Evolutionary conservation across 2,797 vertebrate species (phyloP).

Genomic region (Sorex maritimensis): DNA sequence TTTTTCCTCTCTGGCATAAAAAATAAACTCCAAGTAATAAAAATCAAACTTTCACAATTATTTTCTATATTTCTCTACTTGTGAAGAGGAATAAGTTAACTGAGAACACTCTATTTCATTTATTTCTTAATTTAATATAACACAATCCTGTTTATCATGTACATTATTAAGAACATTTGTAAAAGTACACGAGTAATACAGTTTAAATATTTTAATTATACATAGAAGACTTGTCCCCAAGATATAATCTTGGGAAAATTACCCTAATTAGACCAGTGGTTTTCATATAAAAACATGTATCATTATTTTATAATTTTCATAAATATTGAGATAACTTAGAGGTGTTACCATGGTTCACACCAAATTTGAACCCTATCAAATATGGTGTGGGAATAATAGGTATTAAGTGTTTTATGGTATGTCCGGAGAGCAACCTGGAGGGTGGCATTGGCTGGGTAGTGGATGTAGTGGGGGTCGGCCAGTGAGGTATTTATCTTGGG

Average conservation of each 20-base stretch:
- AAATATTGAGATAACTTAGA: not conserved
- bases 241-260: not conserved
- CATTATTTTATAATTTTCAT: not conserved
- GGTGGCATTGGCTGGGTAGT: too few relatives aligned
- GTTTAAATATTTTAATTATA: constrained; percentile 58
- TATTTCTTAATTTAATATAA: constrained; percentile 64
- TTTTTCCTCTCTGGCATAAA: constrained; percentile 72
- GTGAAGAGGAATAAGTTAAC: constrained; percentile 35
- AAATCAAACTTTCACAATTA: constrained; percentile 66
- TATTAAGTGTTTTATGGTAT: too few relatives aligned
- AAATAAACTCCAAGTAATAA: constrained; percentile 66
- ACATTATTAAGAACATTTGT: not conserved
- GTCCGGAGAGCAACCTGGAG: too few relatives aligned
- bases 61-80: constrained; percentile 63
- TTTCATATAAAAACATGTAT: not conserved
- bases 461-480: too few relatives aligned
- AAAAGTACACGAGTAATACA: not conserved
- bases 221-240: not conserved
- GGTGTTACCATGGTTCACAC: too few relatives aligned
- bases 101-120: not conserved
- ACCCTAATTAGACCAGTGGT: not conserved
- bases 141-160: not conserved
- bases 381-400: too few relatives aligned
- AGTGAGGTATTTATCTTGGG: too few relatives aligned
- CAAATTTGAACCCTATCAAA: too few relatives aligned